These are phyloP conservation scores for Montipora sp. DNA, from an alignment of 64 coral and sea anemone genomes.

Conservation along the genomic window DNA sequence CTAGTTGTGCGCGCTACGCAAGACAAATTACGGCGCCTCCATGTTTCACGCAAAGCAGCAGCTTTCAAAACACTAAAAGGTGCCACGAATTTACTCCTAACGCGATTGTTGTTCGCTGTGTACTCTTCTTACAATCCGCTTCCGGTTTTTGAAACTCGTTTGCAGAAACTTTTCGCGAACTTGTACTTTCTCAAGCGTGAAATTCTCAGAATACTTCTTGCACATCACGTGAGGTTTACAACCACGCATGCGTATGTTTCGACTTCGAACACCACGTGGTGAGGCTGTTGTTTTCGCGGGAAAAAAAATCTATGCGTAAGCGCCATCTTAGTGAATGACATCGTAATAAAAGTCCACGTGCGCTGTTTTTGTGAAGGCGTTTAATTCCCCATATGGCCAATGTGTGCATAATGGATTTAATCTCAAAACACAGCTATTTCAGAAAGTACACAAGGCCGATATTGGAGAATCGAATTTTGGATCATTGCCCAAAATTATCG, in stretches of 20 bases:
- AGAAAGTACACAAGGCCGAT: conserved; percentile 29
- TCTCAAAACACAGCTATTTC: conserved; percentile 34
- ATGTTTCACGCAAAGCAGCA: not conserved
- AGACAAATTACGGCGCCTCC: not conserved
- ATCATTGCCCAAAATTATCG: conserved; percentile 43
- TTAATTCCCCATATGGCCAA: conserved; percentile 35
- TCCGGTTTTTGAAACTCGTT: conserved; percentile 41
- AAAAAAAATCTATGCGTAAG: conserved; percentile 1
- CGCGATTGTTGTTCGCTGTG: not conserved
- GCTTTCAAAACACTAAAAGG: not conserved
- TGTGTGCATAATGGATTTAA: conserved; percentile 33
- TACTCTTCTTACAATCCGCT: not conserved
- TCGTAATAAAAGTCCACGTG: conserved; percentile 47
- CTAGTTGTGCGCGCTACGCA: conserved; percentile 28
- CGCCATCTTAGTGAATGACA: conserved; percentile 34
- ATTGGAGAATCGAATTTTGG: conserved; percentile 27
- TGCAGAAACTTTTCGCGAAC: conserved; percentile 4
- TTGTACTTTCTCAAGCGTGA: conserved; percentile 2
- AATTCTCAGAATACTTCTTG: conserved; percentile 20
- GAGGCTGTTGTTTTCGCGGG: conserved; percentile 49
- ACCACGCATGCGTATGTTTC: conserved; percentile 4
- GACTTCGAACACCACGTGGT: conserved; percentile 18
- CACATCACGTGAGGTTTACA: conserved; percentile 32
- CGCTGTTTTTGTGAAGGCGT: conserved; percentile 35
- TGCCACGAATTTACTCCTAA: not conserved